Evolutionary conservation across 2,888 invertebrate genomes (phyloP).

Genomic region (Protula sp.): DNA sequence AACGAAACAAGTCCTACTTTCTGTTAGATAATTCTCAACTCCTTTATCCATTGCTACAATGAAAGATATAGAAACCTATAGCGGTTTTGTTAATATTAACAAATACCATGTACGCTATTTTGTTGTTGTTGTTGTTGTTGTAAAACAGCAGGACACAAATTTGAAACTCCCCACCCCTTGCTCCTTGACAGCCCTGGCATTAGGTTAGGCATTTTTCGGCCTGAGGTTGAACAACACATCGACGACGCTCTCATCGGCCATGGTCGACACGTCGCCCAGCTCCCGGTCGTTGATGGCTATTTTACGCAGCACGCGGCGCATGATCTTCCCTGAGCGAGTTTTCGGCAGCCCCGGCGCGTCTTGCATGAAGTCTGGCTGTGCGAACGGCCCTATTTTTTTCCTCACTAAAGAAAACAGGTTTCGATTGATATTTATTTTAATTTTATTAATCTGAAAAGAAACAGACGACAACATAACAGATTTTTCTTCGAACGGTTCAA

Average conservation of each 20-base stretch:
- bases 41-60: too few relatives aligned
- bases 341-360: constrained; percentile 91
- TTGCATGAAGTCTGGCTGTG: constrained; percentile 89
- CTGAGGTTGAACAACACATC: constrained; percentile 52
- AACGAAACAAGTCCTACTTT: too few relatives aligned
- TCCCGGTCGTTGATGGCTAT: constrained; percentile 83
- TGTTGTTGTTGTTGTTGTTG: too few relatives aligned
- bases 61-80: too few relatives aligned
- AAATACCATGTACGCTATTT: too few relatives aligned
- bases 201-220: constrained; percentile 19
- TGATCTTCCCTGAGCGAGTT: constrained; percentile 96
- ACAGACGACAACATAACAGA: background rate
- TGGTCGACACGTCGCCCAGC: constrained; percentile 87
- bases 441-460: background rate
- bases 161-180: too few relatives aligned
- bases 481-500: too few relatives aligned
- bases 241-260: constrained; percentile 87
- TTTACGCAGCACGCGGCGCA: constrained; percentile 89
- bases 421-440: background rate
- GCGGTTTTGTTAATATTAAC: too few relatives aligned
- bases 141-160: too few relatives aligned
- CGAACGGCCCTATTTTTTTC: constrained; percentile 88
- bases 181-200: too few relatives aligned
- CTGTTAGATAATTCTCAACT: too few relatives aligned
- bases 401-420: constrained; percentile 65